Base-by-base conservation (phyloP, 2,113 vertebrate species). In the Brienomyrus longianalis region DNA sequence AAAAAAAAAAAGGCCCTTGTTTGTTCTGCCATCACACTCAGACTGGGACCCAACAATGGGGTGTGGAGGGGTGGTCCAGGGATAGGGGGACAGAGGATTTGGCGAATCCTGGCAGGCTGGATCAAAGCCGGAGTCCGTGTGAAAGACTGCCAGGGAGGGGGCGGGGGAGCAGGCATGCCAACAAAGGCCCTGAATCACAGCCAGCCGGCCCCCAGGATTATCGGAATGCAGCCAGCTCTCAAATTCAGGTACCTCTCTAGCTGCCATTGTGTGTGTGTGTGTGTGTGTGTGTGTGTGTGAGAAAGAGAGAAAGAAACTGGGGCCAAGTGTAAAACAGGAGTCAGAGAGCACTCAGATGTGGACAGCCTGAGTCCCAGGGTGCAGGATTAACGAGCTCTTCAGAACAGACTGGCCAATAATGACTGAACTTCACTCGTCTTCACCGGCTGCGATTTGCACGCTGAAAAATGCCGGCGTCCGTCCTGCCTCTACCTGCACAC, bases 261-360 rank as follows among this genome's bases (percentile, higher is more conserved):
- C 83, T 48, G 47, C 43, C 43, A 45, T 27, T 70, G 66, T 92
- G 91, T 91, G 88, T 66, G 87, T 91, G 90, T 88, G 70, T 77
- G 70, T 77, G 70, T 77, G 70, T 77, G 70, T 19, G 70, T 77
- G 15, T 39, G 59, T 45, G 59, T 45, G 62, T 9, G 45, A 84
- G 84, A 87, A 15, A 88, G 84, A 80, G 35, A 80, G 31, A 80
- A 17, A 47, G 23, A 48, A 50, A n/a, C 10, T 85, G 3, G 47
- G 21, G 47, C 83, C 48, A 50, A 85, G 43, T 27, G 83, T 2
- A 85, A 85, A 85, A 19, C 19, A 48, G 23, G 45, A 45, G 43
- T 5, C 83, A 45, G 23, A 80, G 74, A 80, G 31, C 19, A 47
- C 39, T 85, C 45, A 50, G 19, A 85, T 15, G 21, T 13, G 50